Percentiles rank a stretch among this genome's conserved stretches.
Conservation (phyloP, 2,113 vertebrate genomes). For the Emydocephalus ijimae region DNA sequence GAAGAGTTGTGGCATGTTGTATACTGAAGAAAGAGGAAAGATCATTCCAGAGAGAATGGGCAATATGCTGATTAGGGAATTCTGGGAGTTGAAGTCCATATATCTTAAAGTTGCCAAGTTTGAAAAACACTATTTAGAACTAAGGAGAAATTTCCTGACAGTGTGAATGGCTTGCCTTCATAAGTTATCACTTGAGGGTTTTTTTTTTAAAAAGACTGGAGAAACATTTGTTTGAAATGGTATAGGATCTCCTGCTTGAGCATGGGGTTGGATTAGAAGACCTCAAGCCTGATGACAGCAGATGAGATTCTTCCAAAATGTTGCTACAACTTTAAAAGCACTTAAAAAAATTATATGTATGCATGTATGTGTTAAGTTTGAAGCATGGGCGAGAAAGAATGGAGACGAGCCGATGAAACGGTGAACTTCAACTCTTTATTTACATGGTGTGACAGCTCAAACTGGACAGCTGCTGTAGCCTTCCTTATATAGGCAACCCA, state of each 20-base stretch:
- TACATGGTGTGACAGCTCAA: too few species aligned
- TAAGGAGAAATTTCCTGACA: background rate
- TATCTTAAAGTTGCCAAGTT: background rate
- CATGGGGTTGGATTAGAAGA: background rate
- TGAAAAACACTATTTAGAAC: background rate
- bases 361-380: too few species aligned
- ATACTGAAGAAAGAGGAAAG: background rate
- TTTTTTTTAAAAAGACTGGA: background rate
- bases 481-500: too few species aligned
- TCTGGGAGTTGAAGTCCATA: background rate
- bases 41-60: background rate
- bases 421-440: too few species aligned
- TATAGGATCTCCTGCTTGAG: background rate
- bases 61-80: background rate
- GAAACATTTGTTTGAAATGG: background rate
- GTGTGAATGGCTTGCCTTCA: background rate
- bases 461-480: too few species aligned
- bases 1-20: background rate
- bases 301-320: too few species aligned
- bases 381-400: too few species aligned
- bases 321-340: too few species aligned
- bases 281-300: too few species aligned
- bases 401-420: too few species aligned
- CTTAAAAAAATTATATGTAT: too few species aligned
- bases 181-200: background rate